Evolutionary conservation across 2,113 vertebrate genomes (phyloP).

Genomic region (Datnioides undecimradiatus): DNA sequence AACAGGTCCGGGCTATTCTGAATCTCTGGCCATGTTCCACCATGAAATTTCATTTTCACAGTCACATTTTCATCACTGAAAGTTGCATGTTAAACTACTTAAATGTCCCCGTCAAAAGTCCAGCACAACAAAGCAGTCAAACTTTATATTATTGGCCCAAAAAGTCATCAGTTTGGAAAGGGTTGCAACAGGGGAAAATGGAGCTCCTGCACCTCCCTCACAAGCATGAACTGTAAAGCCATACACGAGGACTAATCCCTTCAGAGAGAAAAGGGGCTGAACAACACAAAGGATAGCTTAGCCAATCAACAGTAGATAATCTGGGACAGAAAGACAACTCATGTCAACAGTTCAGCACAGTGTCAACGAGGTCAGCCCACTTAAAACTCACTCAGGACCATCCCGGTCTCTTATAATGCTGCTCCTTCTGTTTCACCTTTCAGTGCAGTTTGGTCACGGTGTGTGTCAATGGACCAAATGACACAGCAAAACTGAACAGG

Average conservation of each 20-base stretch:
- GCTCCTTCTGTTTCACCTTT: constrained; percentile 12
- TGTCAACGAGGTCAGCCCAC: constrained; percentile 51
- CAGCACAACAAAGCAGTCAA: not conserved
- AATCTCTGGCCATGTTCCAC: constrained; percentile 6
- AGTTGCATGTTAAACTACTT: not conserved
- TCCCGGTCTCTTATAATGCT: not conserved
- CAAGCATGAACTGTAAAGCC: constrained; percentile 30
- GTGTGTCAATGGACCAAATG: not conserved
- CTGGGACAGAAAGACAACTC: constrained; percentile 57
- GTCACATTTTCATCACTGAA: not conserved
- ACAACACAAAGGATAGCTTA: constrained; percentile 55
- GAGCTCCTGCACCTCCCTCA: constrained; percentile 21
- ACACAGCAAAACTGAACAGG: not conserved
- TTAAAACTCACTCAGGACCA: constrained; percentile 14
- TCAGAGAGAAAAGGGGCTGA: constrained; percentile 42
- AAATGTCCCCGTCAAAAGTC: constrained; percentile 3
- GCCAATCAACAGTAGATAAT: constrained; percentile 64
- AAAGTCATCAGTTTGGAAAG: constrained; percentile 22
- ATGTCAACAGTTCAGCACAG: constrained; percentile 58
- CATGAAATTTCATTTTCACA: not conserved
- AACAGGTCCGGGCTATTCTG: constrained; percentile 5
- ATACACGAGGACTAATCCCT: constrained; percentile 47
- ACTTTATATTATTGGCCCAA: not conserved
- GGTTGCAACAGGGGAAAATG: constrained; percentile 16
- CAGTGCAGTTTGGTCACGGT: not conserved